Evolutionary conservation across 2,888 invertebrate species (phyloP).

Genomic region (Pardosa pseudoannulata): DNA sequence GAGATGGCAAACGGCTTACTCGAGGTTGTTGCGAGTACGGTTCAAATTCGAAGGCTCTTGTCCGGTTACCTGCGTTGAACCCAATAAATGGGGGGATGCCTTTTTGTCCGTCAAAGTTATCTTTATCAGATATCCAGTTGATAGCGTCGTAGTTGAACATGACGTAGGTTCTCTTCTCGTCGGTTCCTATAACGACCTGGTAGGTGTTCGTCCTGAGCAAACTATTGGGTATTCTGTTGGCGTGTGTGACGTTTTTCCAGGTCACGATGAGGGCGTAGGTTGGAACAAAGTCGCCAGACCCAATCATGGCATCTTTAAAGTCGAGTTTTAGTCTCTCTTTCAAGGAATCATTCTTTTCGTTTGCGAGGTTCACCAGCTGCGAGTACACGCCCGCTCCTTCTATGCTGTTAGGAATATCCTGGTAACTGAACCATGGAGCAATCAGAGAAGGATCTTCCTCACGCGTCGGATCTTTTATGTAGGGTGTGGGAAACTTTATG

Average conservation of each 20-base stretch:
- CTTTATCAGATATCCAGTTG: slow-evolving; percentile 93
- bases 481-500: slow-evolving; percentile 86
- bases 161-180: slow-evolving; percentile 94
- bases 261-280: slow-evolving; percentile 93
- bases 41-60: slow-evolving; percentile 89
- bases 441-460: slow-evolving; percentile 94
- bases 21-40: slow-evolving; percentile 93
- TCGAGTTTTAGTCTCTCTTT: slow-evolving; percentile 73
- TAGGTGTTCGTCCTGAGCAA: slow-evolving; percentile 88
- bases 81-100: slow-evolving; percentile 92
- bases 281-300: slow-evolving; percentile 92
- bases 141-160: slow-evolving; percentile 96
- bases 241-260: slow-evolving; percentile 97
- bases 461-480: slow-evolving; percentile 80
- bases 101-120: slow-evolving; percentile 90
- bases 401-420: slow-evolving; percentile 72
- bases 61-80: slow-evolving; percentile 97
- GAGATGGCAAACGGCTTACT: slow-evolving; percentile 87
- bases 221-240: slow-evolving; percentile 76
- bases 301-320: slow-evolving; percentile 79
- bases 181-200: slow-evolving; percentile 94
- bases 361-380: slow-evolving; percentile 78
- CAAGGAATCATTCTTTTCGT: slow-evolving; percentile 69
- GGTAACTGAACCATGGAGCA: slow-evolving; percentile 83
- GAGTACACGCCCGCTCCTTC: slow-evolving; percentile 86